Evolutionary conservation across 2,113 vertebrate genomes (phyloP).

Genomic region (Erinaceus europaeus): DNA sequence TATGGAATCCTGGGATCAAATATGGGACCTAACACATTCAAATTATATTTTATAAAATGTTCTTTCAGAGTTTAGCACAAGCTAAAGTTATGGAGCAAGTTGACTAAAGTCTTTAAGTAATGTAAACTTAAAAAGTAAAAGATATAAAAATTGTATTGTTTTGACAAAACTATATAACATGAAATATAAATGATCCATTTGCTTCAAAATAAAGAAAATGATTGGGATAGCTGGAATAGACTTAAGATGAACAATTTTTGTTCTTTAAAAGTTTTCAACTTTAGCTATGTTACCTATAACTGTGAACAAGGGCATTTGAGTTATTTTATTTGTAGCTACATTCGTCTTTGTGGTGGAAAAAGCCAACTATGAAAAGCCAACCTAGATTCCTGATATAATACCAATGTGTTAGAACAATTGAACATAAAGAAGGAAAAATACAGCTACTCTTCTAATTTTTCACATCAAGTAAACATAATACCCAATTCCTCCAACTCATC

Average conservation of each 20-base stretch:
- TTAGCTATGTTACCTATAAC: not conserved
- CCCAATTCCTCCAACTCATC: not conserved
- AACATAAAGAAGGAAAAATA: not conserved
- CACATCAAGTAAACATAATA: not conserved
- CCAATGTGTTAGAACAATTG: not conserved
- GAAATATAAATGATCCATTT: not conserved
- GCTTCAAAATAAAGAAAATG: not conserved
- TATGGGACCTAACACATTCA: too few relatives aligned
- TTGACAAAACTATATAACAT: not conserved
- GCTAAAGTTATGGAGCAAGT: not conserved
- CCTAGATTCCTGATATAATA: not conserved
- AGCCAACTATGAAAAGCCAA: not conserved
- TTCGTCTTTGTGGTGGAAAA: not conserved
- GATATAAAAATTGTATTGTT: too few relatives aligned
- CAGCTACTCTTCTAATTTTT: not conserved
- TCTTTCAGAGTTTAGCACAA: not conserved
- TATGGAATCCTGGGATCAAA: too few relatives aligned
- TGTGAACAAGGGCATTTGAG: not conserved
- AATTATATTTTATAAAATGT: not conserved
- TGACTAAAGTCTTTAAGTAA: not conserved
- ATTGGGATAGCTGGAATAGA: not conserved
- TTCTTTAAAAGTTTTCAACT: constrained; percentile 4
- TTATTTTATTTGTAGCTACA: not conserved
- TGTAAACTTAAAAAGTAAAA: not conserved
- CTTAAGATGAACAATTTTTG: not conserved